Evolutionary conservation across 2,113 vertebrate genomes (phyloP).

Genomic region (Cisticola juncidis): DNA sequence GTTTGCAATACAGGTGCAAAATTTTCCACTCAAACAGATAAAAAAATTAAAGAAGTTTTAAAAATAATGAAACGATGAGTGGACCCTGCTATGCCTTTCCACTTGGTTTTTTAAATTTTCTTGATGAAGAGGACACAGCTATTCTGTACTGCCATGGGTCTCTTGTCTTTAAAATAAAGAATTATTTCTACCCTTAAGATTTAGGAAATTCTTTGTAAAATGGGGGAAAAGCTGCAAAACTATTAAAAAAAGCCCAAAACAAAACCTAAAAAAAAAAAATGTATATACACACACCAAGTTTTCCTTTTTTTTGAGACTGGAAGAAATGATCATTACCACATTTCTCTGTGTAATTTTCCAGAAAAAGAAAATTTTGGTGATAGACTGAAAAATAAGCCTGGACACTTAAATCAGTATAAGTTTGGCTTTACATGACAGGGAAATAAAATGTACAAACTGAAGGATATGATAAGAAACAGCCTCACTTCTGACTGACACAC

Average conservation of each 20-base stretch:
- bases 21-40: neutral
- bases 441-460: neutral
- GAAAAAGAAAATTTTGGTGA: rapidly evolving
- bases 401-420: neutral
- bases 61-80: neutral
- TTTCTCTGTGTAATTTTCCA: neutral
- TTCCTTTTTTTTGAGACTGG: neutral
- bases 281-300: rapidly evolving
- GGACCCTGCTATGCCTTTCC: neutral
- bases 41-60: neutral
- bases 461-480: rapidly evolving
- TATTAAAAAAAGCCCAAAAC: neutral
- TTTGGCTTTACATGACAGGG: rapidly evolving
- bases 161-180: neutral
- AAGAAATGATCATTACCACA: neutral
- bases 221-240: neutral
- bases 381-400: neutral
- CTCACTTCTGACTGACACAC: neutral
- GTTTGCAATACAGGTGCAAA: neutral
- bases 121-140: neutral
- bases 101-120: neutral
- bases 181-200: neutral
- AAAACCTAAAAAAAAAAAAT: neutral
- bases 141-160: neutral
- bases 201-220: neutral